Base-by-base conservation (phyloP, 1,140 invertebrate genomes). In the Pseudachorutes palmiensis region DNA sequence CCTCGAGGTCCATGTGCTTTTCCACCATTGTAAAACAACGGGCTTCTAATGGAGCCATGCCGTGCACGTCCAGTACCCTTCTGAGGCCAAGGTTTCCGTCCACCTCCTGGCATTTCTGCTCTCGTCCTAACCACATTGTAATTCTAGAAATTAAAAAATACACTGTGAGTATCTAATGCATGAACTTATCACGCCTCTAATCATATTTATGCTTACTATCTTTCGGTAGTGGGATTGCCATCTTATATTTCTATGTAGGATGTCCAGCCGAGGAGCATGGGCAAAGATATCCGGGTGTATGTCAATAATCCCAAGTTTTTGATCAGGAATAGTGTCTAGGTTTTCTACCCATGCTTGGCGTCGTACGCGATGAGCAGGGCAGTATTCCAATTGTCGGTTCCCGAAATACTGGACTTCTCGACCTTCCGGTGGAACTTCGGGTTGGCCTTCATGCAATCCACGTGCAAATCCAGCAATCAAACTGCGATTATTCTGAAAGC, bases 261-360 rank as follows among this genome's bases (percentile, higher is more conserved):
- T 78, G 78, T 98, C 95, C 45, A 96, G 83, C 58, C 94, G 82
- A 1, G 94, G 94, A 76, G 84, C 83, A 0, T 82, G 79, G 1
- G 84, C 92, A 81, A 92, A 97, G 2, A 97, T 80, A 65, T 87
- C 83, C 0, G 95, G 94, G 81, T 98, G 92, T 22, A 99, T 79
- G 75, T 90, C 85, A 12, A 97, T 80, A 0, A 98, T 77, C 0
- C 90, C 91, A 1, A 94, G 75, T 77, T 93, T 94, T 70, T 87
- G 83, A 74, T 90, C 87, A 70, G 89, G 83, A 12, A 88, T 76
- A 0, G 88, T 86, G 75, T 91, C 85, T 22, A 97, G 79, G 78
- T 90, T 94, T 78, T 96, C 93, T 14, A 98, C 81, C 94, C 94
- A 98, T 28, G 88, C 89, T 81, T 97, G 86, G 26, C 89, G 82